Evolutionary conservation across 2,797 vertebrate genomes (phyloP).

Genomic region (Menidia menidia): DNA sequence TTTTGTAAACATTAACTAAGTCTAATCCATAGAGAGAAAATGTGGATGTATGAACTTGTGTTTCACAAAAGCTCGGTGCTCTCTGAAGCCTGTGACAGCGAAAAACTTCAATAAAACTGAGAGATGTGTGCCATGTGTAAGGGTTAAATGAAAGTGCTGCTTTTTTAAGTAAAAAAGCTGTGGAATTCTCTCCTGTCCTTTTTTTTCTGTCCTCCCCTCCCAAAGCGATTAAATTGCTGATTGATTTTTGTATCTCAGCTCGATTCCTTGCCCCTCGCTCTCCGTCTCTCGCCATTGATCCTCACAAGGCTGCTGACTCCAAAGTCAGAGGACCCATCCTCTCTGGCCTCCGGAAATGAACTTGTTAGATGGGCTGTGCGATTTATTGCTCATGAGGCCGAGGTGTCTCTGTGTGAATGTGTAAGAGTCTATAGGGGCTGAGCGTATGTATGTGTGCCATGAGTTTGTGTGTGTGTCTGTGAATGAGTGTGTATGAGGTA

Average conservation of each 20-base stretch:
- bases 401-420: slow-evolving; percentile 73
- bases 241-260: slow-evolving; percentile 87
- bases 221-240: slow-evolving; percentile 86
- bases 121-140: slow-evolving; percentile 62
- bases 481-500: slow-evolving; percentile 25
- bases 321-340: slow-evolving; percentile 82
- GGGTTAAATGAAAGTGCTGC: slow-evolving; percentile 75
- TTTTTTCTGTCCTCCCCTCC: slow-evolving; percentile 64
- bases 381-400: slow-evolving; percentile 84
- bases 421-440: slow-evolving; percentile 66
- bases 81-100: slow-evolving; percentile 59
- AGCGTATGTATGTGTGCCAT: slow-evolving; percentile 34
- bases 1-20: slow-evolving; percentile 48
- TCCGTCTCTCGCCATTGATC: slow-evolving; percentile 84
- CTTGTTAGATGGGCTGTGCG: slow-evolving; percentile 84
- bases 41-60: slow-evolving; percentile 52
- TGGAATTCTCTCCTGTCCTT: slow-evolving; percentile 68
- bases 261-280: slow-evolving; percentile 80
- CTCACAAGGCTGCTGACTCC: slow-evolving; percentile 85
- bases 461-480: slow-evolving; percentile 20
- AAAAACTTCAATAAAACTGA: slow-evolving; percentile 65
- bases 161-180: slow-evolving; percentile 75
- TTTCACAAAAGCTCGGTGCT: slow-evolving; percentile 69
- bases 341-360: slow-evolving; percentile 85
- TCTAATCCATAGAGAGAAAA: slow-evolving; percentile 38